Evolutionary conservation across 2,888 invertebrate species (phyloP), one percentile per base, ranked within the genome.

Genomic region (Osedax fenrisi): DNA sequence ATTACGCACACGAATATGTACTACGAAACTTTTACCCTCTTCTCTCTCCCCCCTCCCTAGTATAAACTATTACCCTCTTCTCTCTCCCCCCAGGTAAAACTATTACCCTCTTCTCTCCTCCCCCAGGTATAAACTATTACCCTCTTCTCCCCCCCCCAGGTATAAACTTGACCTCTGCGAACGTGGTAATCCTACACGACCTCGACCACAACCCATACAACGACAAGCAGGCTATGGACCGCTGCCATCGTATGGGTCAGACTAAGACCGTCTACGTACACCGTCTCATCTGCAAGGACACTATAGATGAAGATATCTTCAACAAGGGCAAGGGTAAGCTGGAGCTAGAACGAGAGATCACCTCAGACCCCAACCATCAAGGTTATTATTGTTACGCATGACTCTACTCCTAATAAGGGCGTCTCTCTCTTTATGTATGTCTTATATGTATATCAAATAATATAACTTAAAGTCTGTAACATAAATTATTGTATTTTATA

Each of bases 121-220:
- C n/a, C n/a, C n/a, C n/a, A n/a, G 87, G 88, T 0, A 87, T 91
- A 83, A 88, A 88, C 13, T 96, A 89, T 84, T 85, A 92, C 77
- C 88, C 96, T 69, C 86, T 97, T 21, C 96, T 97, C 83, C 96
- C 96, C 1, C 89, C 88, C 17, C 41, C 17, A 41, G 83, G 85
- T 22, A 85, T 85, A 78, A 85, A 85, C 76, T 78, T 85, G 72
- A 83, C 83, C 0, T 90, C 92, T 0, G 96, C 97, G 0, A 94
- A 96, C 86, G 92, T 92, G 13, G 96, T 96, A 79, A 90, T 94
- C 80, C 90, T 97, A 78, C 95, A 97, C 84, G 97, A 97, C 83
- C 92, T 96, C 72, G 97, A 97, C 87, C 95, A 94, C 84, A 97
- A 97, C 86, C 96, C 96, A 0, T 95, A 96, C 85, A 96, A 96